Evolutionary conservation across 2,888 invertebrate species (phyloP).

Genomic region (Stenurella melanura): DNA sequence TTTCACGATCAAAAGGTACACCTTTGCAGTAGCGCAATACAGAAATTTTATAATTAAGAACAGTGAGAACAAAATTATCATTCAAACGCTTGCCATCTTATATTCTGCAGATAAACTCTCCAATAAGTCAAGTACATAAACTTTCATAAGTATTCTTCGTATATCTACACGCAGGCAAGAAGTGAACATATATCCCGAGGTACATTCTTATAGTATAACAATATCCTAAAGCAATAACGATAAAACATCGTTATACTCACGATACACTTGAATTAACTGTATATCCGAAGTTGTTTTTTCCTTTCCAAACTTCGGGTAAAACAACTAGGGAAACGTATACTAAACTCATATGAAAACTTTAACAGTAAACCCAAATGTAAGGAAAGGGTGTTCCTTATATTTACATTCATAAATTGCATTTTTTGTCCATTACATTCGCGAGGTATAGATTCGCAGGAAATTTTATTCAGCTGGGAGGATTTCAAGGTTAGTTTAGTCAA

Average conservation of each 20-base stretch:
- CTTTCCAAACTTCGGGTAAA: background rate
- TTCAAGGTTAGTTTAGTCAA: background rate
- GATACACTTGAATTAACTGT: background rate
- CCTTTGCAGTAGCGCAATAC: too few relatives aligned
- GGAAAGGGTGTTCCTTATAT: background rate
- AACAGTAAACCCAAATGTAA: background rate
- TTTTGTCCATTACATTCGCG: background rate
- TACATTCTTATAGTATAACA: background rate
- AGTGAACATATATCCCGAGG: background rate
- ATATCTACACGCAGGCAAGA: too few relatives aligned
- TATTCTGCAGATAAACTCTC: too few relatives aligned
- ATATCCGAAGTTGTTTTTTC: background rate
- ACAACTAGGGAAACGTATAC: background rate
- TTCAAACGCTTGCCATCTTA: too few relatives aligned
- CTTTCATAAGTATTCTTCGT: too few relatives aligned
- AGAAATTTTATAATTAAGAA: too few relatives aligned
- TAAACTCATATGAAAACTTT: background rate
- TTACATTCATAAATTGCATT: conserved; percentile 1
- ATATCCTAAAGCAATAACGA: background rate
- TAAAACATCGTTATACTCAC: background rate
- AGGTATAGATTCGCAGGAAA: background rate
- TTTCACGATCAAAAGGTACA: too few relatives aligned
- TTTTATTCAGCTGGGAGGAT: background rate
- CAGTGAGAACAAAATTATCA: too few relatives aligned
- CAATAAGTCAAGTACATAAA: too few relatives aligned